Conservation (phyloP, 2,797 vertebrate species). For the Acrossocheilus fasciatus region DNA sequence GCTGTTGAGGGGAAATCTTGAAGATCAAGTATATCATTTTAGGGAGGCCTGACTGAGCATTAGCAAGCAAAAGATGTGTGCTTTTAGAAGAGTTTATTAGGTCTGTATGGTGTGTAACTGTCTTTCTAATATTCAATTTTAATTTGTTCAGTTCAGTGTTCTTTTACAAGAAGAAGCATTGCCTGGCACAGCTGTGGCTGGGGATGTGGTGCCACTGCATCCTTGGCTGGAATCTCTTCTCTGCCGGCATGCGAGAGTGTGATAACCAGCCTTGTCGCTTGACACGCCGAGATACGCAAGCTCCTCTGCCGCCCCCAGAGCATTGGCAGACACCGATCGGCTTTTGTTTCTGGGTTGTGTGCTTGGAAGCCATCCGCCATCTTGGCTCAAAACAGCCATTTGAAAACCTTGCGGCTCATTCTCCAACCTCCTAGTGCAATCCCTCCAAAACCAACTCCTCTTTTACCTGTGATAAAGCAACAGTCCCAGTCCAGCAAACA, state of each 20-base stretch:
- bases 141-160: constrained; percentile 51
- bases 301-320: constrained; percentile 54
- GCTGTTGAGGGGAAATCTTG: constrained; percentile 56
- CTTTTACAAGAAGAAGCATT: constrained; percentile 35
- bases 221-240: constrained; percentile 70
- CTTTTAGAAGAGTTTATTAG: constrained; percentile 12
- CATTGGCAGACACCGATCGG: constrained; percentile 70
- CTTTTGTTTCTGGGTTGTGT: constrained; percentile 66
- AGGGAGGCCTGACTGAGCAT: constrained; percentile 12
- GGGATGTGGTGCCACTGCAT: constrained; percentile 59
- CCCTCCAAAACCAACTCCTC: constrained; percentile 47
- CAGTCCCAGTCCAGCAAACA: constrained; percentile 40
- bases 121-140: constrained; percentile 40
- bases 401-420: constrained; percentile 52
- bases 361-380: constrained; percentile 66
- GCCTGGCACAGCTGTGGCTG: constrained; percentile 59
- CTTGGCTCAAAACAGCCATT: constrained; percentile 57
- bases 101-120: neutral
- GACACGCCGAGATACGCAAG: constrained; percentile 67
- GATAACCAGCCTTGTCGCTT: constrained; percentile 75
- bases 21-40: constrained; percentile 57
- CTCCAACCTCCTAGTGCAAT: constrained; percentile 44
- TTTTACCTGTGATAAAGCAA: constrained; percentile 60
- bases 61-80: constrained; percentile 10
- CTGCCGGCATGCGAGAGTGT: constrained; percentile 72